A percentile compares a stretch with the other conserved stretches of the same genome.
Evolutionary conservation across 2,888 invertebrate genomes (phyloP).

Genomic region (Netelia virgata): DNA sequence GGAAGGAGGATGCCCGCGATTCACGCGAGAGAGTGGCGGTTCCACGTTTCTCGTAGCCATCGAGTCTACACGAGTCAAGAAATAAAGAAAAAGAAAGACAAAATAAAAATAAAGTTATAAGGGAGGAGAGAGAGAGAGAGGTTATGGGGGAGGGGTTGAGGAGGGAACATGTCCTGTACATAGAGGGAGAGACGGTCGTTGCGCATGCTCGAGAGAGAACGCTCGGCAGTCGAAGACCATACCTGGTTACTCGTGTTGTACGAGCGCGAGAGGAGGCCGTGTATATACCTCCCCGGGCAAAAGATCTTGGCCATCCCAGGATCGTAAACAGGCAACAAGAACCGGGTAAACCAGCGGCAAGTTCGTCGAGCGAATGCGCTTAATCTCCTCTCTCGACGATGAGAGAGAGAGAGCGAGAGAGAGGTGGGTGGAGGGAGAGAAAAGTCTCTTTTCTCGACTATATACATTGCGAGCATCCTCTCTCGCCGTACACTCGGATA

Average conservation of each 20-base stretch:
- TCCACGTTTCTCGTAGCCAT: slow-evolving; percentile 49
- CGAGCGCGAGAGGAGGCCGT: slow-evolving; percentile 25
- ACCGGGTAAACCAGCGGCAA: slow-evolving; percentile 82
- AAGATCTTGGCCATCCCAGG: slow-evolving; percentile 74
- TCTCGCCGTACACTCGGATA: background rate
- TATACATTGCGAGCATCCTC: slow-evolving; percentile 44
- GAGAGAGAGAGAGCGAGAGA: slow-evolving; percentile 32
- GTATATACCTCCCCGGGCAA: slow-evolving; percentile 62
- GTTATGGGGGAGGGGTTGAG: background rate
- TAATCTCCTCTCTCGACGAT: background rate
- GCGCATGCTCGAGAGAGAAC: slow-evolving; percentile 34
- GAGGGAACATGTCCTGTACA: background rate
- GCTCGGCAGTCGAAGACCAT: slow-evolving; percentile 74
- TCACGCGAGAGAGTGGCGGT: slow-evolving; percentile 37
- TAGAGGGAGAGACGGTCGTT: slow-evolving; percentile 29
- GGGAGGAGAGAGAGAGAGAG: background rate
- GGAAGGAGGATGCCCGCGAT: slow-evolving; percentile 44
- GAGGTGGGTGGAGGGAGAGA: slow-evolving; percentile 36
- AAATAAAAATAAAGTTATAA: slow-evolving; percentile 5
- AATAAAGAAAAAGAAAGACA: slow-evolving; percentile 5
- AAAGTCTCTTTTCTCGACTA: slow-evolving; percentile 35
- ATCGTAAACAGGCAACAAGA: slow-evolving; percentile 81
- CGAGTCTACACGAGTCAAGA: slow-evolving; percentile 14
- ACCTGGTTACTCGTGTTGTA: slow-evolving; percentile 72
- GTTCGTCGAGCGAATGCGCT: slow-evolving; percentile 52